Percentiles rank a stretch among this genome's conserved stretches.
Evolutionary conservation across 2,888 invertebrate species (phyloP).

Genomic region (Aromia moschata): DNA sequence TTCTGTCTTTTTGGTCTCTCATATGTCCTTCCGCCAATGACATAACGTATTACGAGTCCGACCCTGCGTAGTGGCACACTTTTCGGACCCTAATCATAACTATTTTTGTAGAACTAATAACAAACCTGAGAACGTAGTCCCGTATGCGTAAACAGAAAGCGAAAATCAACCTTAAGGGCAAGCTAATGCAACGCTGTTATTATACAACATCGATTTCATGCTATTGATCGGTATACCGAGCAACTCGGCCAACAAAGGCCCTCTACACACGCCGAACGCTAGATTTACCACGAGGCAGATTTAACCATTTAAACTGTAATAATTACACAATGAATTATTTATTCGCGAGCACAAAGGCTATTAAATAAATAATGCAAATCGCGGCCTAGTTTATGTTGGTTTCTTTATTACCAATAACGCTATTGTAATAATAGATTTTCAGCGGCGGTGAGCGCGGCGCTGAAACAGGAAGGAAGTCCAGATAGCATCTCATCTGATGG

Average conservation of each 20-base stretch:
- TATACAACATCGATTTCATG: slow-evolving; percentile 42
- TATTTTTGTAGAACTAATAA: too few relatives aligned
- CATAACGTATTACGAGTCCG: too few relatives aligned
- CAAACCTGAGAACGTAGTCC: too few relatives aligned
- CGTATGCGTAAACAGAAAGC: slow-evolving; percentile 20
- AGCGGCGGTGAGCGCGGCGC: slow-evolving; percentile 50
- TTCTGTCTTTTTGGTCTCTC: too few relatives aligned
- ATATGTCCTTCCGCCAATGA: too few relatives aligned
- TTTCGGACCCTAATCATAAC: too few relatives aligned
- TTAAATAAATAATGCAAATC: slow-evolving; percentile 51
- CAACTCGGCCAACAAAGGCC: slow-evolving; percentile 7
- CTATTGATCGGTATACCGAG: slow-evolving; percentile 35
- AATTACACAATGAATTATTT: slow-evolving; percentile 35
- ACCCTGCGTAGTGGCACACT: too few relatives aligned
- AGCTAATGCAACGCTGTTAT: slow-evolving; percentile 42
- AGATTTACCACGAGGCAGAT: background rate
- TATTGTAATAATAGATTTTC: slow-evolving; percentile 53
- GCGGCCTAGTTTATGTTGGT: slow-evolving; percentile 45
- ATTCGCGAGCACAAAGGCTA: slow-evolving; percentile 40
- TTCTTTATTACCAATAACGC: slow-evolving; percentile 52
- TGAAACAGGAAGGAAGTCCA: slow-evolving; percentile 54
- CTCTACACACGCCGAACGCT: background rate
- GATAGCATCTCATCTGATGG: slow-evolving; percentile 56
- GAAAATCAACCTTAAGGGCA: slow-evolving; percentile 33
- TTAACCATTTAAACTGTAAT: slow-evolving; percentile 27